Percentiles rank a stretch among this genome's conserved stretches.
These are phyloP conservation scores for Megathymus violae DNA, from an alignment of 1,140 invertebrate species.

Conservation along the genomic window DNA sequence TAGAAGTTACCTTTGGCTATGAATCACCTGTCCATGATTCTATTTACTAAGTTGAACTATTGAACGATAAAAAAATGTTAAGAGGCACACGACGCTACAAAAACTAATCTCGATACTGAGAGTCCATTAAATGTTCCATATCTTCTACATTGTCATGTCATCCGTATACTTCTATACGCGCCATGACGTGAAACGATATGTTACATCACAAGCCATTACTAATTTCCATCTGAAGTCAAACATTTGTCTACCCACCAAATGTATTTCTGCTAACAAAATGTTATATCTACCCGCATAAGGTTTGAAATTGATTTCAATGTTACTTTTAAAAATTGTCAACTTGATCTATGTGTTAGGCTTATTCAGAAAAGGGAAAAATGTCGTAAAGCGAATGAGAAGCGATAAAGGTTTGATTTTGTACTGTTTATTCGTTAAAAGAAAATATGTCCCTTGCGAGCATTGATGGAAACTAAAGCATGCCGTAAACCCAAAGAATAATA, in stretches of 20 bases:
- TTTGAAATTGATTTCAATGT: neutral
- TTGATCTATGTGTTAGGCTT: slow-evolving; percentile 15
- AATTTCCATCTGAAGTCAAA: slow-evolving; percentile 35
- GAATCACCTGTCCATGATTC: no score
- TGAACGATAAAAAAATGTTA: no score
- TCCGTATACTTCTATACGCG: slow-evolving; percentile 20
- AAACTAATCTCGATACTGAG: slow-evolving; percentile 2
- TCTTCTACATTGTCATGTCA: slow-evolving; percentile 16
- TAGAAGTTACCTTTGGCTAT: no score
- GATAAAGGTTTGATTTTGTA: neutral
- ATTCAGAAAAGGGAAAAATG: neutral
- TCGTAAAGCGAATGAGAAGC: neutral
- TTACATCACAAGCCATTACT: slow-evolving; percentile 27
- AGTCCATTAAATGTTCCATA: slow-evolving; percentile 26
- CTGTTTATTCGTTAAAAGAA: no score
- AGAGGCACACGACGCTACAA: no score
- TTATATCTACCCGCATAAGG: slow-evolving; percentile 9
- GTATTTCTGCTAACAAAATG: neutral
- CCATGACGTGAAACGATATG: slow-evolving; percentile 28
- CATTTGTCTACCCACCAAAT: slow-evolving; percentile 25
- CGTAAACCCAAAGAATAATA: no score
- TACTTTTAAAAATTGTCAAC: slow-evolving; percentile 5
- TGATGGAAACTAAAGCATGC: no score
- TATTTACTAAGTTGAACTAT: no score
- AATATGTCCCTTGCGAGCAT: no score